These are phyloP conservation scores for Lithosia quadra DNA, from an alignment of 2,888 invertebrate genomes.

Conservation along the genomic window DNA sequence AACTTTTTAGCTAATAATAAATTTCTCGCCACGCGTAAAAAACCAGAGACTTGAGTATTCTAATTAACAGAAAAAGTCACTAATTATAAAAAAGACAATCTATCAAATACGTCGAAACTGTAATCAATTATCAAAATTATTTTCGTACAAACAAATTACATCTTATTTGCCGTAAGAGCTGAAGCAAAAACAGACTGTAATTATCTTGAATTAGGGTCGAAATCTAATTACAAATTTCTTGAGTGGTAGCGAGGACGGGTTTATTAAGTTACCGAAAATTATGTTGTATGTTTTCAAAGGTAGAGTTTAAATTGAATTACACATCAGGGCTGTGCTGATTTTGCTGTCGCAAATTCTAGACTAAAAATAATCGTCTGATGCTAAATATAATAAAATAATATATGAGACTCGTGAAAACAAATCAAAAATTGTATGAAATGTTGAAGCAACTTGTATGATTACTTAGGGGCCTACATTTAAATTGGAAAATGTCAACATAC, in stretches of 20 bases:
- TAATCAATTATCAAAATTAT: neutral
- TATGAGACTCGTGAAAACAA: neutral
- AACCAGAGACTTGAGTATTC: neutral
- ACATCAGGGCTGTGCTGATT: neutral
- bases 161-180: neutral
- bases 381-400: neutral
- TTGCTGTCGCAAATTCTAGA: neutral
- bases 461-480: too few species aligned
- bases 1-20: too few species aligned
- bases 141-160: neutral
- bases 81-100: neutral
- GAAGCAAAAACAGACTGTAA: constrained; percentile 2
- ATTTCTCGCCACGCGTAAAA: too few species aligned
- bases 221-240: constrained; percentile 1
- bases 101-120: neutral
- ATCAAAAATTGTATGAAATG: too few species aligned
- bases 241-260: neutral
- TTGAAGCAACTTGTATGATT: too few species aligned
- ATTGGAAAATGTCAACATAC: too few species aligned
- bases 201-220: neutral
- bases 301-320: neutral
- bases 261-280: neutral
- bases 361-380: neutral
- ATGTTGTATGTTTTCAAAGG: neutral
- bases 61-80: constrained; percentile 1